phyloP scores from a whole-genome alignment of 2,888 invertebrate species.

The Xylophagus ater region DNA sequence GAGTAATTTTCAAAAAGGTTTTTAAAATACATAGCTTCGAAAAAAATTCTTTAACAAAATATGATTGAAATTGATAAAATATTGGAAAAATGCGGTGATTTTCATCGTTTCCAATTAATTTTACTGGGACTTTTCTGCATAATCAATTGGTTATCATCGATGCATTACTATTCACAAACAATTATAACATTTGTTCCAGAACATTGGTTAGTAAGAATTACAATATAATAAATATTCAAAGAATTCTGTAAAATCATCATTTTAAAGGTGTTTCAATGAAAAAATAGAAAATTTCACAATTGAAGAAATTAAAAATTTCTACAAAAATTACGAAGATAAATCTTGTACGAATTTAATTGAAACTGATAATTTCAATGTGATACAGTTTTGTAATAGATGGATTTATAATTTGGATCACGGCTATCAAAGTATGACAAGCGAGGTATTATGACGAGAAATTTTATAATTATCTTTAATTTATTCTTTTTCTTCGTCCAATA shows the following conservation, averaged over 20 bases:
- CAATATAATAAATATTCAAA: not conserved
- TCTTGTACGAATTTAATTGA: constrained; percentile 9
- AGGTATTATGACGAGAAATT: too few species aligned
- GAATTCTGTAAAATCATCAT: not conserved
- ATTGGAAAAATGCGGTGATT: constrained; percentile 44
- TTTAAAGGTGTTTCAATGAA: constrained; percentile 7
- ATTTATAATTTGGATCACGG: constrained; percentile 44
- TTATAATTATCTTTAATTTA: too few species aligned
- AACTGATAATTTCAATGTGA: not conserved
- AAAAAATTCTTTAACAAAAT: too few species aligned
- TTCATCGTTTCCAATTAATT: constrained; percentile 42
- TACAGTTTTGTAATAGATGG: constrained; percentile 39
- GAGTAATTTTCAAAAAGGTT: too few species aligned
- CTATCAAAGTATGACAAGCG: constrained; percentile 48
- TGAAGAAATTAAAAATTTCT: constrained; percentile 13
- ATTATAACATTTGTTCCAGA: constrained; percentile 46
- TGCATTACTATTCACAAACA: constrained; percentile 50
- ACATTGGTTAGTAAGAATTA: constrained; percentile 31
- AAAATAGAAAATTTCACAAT: constrained; percentile 13
- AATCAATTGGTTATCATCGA: constrained; percentile 44
- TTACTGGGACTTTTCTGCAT: constrained; percentile 44
- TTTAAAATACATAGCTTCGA: too few species aligned
- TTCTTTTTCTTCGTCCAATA: too few species aligned
- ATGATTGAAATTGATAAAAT: constrained; percentile 37
- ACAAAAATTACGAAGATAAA: constrained; percentile 13